A percentile compares a stretch with the other conserved stretches of the same genome.
Evolutionary conservation across 2,113 vertebrate genomes (phyloP).

Genomic region (Misgurnus anguillicaudatus): DNA sequence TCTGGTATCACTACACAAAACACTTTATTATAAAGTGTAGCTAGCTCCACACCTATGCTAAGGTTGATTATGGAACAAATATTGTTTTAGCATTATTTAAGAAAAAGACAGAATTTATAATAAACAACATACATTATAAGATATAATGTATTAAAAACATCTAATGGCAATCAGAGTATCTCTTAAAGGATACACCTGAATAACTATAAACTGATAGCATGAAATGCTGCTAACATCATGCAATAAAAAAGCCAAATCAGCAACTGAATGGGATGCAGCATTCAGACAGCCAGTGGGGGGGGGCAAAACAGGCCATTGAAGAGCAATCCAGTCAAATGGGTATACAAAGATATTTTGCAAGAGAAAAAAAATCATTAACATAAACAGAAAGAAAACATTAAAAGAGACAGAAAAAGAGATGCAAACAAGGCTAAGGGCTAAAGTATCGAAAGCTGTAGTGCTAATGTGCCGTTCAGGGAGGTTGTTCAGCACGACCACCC

Average conservation of each 20-base stretch:
- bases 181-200: background rate
- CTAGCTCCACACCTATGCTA: too few relatives aligned
- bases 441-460: conserved; percentile 12
- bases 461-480: background rate
- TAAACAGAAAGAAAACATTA: background rate
- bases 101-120: background rate
- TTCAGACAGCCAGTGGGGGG: background rate
- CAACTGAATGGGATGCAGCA: conserved; percentile 31
- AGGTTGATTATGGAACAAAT: background rate
- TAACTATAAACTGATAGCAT: background rate
- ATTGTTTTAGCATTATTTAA: background rate
- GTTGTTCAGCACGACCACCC: conserved; percentile 32
- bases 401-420: conserved; percentile 1
- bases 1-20: too few relatives aligned
- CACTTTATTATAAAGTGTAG: too few relatives aligned
- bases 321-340: conserved; percentile 14
- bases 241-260: conserved; percentile 24
- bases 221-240: conserved; percentile 40
- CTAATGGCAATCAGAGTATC: background rate
- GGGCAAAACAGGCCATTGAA: background rate
- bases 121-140: too few relatives aligned
- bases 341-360: background rate
- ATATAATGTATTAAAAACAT: background rate
- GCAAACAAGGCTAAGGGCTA: background rate
- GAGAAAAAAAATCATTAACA: background rate